A percentile compares a stretch with the other conserved stretches of the same genome.
phyloP scores from a whole-genome alignment of 1,140 invertebrate species.

The Bombus impatiens region DNA sequence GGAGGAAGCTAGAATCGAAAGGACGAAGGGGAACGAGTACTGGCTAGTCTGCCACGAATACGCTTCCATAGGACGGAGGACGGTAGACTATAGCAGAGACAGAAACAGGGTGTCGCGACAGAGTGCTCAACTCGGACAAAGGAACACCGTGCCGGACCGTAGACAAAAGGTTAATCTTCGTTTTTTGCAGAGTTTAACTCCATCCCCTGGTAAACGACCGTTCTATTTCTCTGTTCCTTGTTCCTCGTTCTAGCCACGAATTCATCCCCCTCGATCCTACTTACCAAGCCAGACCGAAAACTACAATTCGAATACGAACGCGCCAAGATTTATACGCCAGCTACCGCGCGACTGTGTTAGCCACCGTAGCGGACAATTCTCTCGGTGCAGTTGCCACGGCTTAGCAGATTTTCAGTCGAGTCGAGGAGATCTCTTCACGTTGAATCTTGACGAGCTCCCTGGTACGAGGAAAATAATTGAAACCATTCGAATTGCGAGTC shows the following conservation, averaged over 20 bases:
- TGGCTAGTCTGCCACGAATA: slow-evolving; percentile 29
- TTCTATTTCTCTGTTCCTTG: slow-evolving; percentile 28
- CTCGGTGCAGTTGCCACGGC: neutral
- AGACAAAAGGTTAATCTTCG: slow-evolving; percentile 81
- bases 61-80: slow-evolving; percentile 39
- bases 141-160: slow-evolving; percentile 70
- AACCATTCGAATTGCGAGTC: neutral
- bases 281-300: neutral
- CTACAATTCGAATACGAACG: slow-evolving; percentile 12
- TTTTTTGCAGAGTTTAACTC: slow-evolving; percentile 76
- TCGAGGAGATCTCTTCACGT: neutral
- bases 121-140: slow-evolving; percentile 79
- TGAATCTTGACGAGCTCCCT: neutral
- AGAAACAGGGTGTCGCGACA: slow-evolving; percentile 81
- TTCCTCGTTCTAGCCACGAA: neutral
- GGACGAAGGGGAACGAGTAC: slow-evolving; percentile 13
- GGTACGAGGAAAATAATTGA: neutral
- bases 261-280: neutral
- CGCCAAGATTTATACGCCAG: slow-evolving; percentile 28
- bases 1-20: slow-evolving; percentile 50
- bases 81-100: slow-evolving; percentile 60
- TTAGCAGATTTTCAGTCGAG: neutral
- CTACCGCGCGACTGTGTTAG: neutral
- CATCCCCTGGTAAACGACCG: slow-evolving; percentile 36
- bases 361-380: neutral